Conservation (phyloP, 64 coral and sea anemone genomes). For the Dendrophyllia cribrosa region DNA sequence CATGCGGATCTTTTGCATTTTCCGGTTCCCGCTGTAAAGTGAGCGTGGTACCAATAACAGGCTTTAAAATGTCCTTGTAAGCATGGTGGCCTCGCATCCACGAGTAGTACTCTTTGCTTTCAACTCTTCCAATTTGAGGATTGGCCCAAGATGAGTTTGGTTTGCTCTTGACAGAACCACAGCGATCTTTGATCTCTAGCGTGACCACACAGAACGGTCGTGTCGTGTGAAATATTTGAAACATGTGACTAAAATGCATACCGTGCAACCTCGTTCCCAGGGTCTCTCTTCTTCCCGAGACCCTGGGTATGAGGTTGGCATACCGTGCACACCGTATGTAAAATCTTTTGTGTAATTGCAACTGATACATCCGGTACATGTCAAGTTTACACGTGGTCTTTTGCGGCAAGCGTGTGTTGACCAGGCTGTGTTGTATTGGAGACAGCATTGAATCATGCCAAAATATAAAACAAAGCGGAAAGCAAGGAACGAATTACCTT, state of each 20-base stretch:
- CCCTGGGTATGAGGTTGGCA: too few relatives aligned
- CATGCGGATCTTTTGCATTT: too few relatives aligned
- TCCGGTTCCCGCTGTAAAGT: too few relatives aligned
- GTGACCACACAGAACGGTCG: slow-evolving; percentile 8
- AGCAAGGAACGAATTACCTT: slow-evolving; percentile 65
- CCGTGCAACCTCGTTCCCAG: too few relatives aligned
- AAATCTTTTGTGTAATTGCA: slow-evolving; percentile 32
- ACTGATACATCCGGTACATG: slow-evolving; percentile 12
- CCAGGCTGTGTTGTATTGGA: slow-evolving; percentile 12
- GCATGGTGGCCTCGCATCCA: slow-evolving; percentile 21
- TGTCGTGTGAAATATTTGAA: slow-evolving; percentile 22
- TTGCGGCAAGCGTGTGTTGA: slow-evolving; percentile 7
- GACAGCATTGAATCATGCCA: slow-evolving; percentile 42
- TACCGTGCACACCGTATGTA: slow-evolving; percentile 15
- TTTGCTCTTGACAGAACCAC: slow-evolving; percentile 9
- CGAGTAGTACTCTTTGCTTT: slow-evolving; percentile 9
- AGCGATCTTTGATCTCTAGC: slow-evolving; percentile 28
- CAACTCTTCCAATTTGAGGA: slow-evolving; percentile 14
- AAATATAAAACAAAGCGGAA: slow-evolving; percentile 53
- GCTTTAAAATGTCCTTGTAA: slow-evolving; percentile 9
- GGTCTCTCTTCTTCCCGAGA: too few relatives aligned
- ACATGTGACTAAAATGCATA: slow-evolving; percentile 32
- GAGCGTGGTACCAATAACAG: too few relatives aligned
- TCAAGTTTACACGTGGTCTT: background rate
- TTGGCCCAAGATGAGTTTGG: slow-evolving; percentile 2